Evolutionary conservation across 92 coral and sea anemone species (phyloP).

Genomic region (Actinernus sp.): DNA sequence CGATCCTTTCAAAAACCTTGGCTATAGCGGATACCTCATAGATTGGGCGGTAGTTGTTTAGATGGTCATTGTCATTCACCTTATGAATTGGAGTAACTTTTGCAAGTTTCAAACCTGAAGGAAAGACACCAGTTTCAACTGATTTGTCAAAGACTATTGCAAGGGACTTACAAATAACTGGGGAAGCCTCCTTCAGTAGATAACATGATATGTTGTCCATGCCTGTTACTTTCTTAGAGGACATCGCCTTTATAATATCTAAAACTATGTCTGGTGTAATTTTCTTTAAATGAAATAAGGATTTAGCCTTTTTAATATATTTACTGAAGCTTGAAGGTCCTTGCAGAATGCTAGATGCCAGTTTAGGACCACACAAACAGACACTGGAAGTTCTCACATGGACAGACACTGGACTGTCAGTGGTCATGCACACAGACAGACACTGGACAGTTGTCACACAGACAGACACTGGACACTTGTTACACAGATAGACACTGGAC

Average conservation of each 20-base stretch:
- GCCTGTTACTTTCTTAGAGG: constrained; percentile 23
- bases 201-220: constrained; percentile 18
- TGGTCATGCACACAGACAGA: too few species aligned
- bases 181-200: constrained; percentile 7
- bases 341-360: too few species aligned
- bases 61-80: not conserved
- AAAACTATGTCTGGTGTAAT: not conserved
- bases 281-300: not conserved
- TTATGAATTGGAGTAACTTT: constrained; percentile 32
- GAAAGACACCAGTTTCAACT: constrained; percentile 12
- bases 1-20: constrained; percentile 33
- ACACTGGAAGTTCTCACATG: not conserved
- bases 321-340: constrained; percentile 1
- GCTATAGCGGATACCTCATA: constrained; percentile 19
- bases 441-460: too few species aligned
- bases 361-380: too few species aligned
- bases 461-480: not conserved
- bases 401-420: too few species aligned
- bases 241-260: not conserved
- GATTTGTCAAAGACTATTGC: constrained; percentile 3
- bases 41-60: constrained; percentile 40
- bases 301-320: not conserved
- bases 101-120: constrained; percentile 22
- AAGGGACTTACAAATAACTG: not conserved
- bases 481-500: too few species aligned